phyloP scores from a whole-genome alignment of 2,797 vertebrate species.

The Leuciscus waleckii region DNA sequence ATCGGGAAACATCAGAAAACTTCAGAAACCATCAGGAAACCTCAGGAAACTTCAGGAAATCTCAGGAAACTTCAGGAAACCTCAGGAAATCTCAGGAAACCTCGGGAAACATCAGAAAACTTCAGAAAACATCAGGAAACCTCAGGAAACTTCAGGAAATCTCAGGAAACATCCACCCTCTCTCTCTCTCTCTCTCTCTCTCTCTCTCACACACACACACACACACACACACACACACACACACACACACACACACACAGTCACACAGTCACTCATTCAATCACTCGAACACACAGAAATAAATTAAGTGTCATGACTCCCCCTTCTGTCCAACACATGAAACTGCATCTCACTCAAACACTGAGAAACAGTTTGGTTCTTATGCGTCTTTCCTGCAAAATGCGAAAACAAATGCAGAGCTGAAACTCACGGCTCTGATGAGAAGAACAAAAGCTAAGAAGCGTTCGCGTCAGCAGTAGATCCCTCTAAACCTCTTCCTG shows the following conservation, averaged over 20 bases:
- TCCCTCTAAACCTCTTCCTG: background rate
- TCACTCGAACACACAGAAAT: background rate
- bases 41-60: background rate
- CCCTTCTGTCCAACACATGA: background rate
- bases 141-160: too few relatives aligned
- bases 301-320: background rate
- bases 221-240: too few relatives aligned
- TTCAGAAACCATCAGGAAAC: too few relatives aligned
- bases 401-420: background rate
- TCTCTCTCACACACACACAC: accelerated
- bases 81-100: too few relatives aligned
- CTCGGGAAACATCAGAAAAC: too few relatives aligned
- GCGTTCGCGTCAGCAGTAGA: background rate
- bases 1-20: too few relatives aligned
- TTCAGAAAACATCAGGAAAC: too few relatives aligned
- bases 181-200: too few relatives aligned
- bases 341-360: background rate
- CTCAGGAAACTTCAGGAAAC: too few relatives aligned
- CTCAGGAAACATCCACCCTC: too few relatives aligned
- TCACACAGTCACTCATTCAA: background rate
- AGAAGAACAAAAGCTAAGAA: background rate
- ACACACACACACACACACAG: too few relatives aligned
- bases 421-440: background rate
- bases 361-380: background rate
- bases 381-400: background rate